A percentile compares a stretch with the other conserved stretches of the same genome.
Evolutionary conservation across 2,888 invertebrate genomes (phyloP).

Genomic region (Ellobium chinense): DNA sequence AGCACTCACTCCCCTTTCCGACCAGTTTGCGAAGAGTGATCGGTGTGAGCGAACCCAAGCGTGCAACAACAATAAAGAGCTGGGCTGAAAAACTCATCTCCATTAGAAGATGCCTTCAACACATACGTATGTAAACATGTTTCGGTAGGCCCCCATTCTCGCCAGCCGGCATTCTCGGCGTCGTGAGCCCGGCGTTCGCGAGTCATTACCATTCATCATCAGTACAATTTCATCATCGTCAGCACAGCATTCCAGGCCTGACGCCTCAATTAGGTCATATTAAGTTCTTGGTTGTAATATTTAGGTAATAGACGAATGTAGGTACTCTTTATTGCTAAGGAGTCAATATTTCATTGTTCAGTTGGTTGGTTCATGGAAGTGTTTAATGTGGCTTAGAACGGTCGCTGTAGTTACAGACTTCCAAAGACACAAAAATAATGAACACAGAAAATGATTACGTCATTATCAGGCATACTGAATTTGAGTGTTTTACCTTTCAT

Average conservation of each 20-base stretch:
- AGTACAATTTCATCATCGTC: constrained; percentile 9
- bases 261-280: background rate
- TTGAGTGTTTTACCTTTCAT: too few relatives aligned
- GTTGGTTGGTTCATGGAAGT: too few relatives aligned
- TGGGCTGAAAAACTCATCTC: background rate
- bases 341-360: too few relatives aligned
- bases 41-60: background rate
- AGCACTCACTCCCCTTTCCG: constrained; percentile 1
- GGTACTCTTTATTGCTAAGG: too few relatives aligned
- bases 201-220: constrained; percentile 1
- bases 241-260: background rate
- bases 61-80: constrained; percentile 1
- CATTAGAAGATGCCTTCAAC: constrained; percentile 17
- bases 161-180: background rate
- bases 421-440: too few relatives aligned
- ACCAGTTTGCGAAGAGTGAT: constrained; percentile 5
- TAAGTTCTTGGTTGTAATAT: background rate
- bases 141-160: background rate
- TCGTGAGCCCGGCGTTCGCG: background rate
- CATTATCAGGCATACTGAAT: too few relatives aligned
- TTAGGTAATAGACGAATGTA: too few relatives aligned
- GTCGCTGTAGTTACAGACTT: too few relatives aligned
- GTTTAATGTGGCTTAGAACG: too few relatives aligned
- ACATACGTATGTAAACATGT: background rate
- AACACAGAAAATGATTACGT: too few relatives aligned